A percentile compares a stretch with the other conserved stretches of the same genome.
Evolutionary conservation across 2,797 vertebrate genomes (phyloP).

Genomic region (Danio kyathit): DNA sequence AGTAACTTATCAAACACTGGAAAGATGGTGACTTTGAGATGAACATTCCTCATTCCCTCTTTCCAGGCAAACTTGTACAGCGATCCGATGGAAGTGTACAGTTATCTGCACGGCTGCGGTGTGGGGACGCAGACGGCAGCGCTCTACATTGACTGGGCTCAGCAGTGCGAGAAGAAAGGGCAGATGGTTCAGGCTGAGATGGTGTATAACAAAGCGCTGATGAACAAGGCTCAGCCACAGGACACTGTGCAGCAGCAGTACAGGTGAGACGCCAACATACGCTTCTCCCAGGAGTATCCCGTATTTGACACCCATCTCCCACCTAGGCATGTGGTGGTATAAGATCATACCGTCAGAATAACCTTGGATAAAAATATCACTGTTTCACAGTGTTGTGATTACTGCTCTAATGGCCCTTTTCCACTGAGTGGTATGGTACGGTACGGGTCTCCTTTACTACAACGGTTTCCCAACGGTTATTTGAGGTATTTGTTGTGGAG

Average conservation of each 20-base stretch:
- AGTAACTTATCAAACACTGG: too few species aligned
- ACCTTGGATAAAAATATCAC: neutral
- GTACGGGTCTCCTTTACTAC: too few species aligned
- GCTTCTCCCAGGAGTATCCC: too few species aligned
- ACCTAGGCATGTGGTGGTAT: too few species aligned
- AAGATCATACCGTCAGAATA: too few species aligned
- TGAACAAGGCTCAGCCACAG: constrained; percentile 84
- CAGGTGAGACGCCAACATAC: constrained; percentile 72
- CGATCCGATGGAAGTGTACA: constrained; percentile 82
- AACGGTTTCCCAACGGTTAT: too few species aligned
- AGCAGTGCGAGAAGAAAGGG: constrained; percentile 78
- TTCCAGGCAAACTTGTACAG: constrained; percentile 82
- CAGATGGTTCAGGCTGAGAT: constrained; percentile 74
- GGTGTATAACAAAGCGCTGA: constrained; percentile 83
- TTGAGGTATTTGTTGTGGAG: too few species aligned
- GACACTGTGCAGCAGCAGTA: constrained; percentile 80
- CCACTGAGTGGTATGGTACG: too few species aligned
- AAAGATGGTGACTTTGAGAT: too few species aligned
- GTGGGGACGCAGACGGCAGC: constrained; percentile 77
- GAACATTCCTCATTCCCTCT: neutral
- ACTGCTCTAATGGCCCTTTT: too few species aligned
- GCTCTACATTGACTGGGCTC: constrained; percentile 89
- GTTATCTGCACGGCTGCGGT: constrained; percentile 79
- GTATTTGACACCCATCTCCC: neutral
- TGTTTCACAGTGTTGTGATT: neutral